phyloP scores from a whole-genome alignment of 2,113 vertebrate genomes.

The Leucoraja erinaceus region DNA sequence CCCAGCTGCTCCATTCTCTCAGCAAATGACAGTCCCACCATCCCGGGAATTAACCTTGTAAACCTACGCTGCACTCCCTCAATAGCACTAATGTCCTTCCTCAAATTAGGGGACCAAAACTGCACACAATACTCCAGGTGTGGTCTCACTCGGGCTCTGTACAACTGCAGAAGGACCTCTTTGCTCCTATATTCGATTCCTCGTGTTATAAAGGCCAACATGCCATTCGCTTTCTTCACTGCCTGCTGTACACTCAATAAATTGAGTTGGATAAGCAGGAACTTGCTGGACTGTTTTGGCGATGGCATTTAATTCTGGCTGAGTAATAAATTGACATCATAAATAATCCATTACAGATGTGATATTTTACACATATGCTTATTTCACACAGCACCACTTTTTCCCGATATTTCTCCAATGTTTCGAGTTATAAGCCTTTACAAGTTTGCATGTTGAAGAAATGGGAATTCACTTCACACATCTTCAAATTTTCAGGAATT shows the following conservation, averaged over 20 bases:
- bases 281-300: background rate
- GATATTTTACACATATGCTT: background rate
- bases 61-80: too few species aligned
- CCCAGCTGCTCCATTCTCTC: too few species aligned
- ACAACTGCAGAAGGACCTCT: too few species aligned
- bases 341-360: constrained; percentile 33
- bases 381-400: background rate
- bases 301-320: background rate
- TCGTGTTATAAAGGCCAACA: too few species aligned
- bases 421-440: background rate
- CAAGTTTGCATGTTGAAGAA: background rate
- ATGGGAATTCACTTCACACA: background rate
- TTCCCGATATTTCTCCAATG: background rate
- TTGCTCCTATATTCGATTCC: too few species aligned
- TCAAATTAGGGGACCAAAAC: too few species aligned
- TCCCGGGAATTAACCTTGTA: too few species aligned
- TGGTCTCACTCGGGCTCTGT: too few species aligned
- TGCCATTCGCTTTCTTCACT: too few species aligned
- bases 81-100: too few species aligned
- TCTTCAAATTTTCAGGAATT: background rate
- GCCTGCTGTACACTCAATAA: background rate
- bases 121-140: too few species aligned
- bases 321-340: constrained; percentile 25
- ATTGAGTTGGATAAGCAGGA: background rate
- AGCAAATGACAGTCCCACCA: too few species aligned